These are phyloP conservation scores for Eulithis prunata DNA, from an alignment of 2,888 invertebrate species.

Conservation along the genomic window DNA sequence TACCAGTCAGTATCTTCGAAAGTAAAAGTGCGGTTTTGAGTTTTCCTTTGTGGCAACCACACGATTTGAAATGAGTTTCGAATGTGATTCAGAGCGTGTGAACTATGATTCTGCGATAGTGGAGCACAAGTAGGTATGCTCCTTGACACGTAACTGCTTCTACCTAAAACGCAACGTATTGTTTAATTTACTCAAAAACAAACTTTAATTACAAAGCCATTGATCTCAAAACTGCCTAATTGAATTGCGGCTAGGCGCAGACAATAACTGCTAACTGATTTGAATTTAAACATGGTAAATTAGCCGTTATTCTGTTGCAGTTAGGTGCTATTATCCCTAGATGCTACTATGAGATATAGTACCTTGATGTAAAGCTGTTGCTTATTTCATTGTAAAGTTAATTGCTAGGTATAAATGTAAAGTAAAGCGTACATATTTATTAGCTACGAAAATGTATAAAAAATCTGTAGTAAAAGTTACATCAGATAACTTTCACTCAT, in stretches of 20 bases:
- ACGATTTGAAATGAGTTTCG: slow-evolving; percentile 43
- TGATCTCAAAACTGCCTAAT: slow-evolving; percentile 7
- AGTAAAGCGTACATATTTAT: slow-evolving; percentile 31
- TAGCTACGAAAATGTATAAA: slow-evolving; percentile 2
- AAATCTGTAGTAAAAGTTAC: not conserved
- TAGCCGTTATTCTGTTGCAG: not conserved
- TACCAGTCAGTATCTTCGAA: slow-evolving; percentile 40
- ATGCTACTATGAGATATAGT: slow-evolving; percentile 1
- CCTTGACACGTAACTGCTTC: slow-evolving; percentile 36
- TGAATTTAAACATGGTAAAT: slow-evolving; percentile 1
- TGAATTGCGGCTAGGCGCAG: not conserved
- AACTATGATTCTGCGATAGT: slow-evolving; percentile 52
- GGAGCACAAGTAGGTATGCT: slow-evolving; percentile 27
- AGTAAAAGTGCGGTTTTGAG: slow-evolving; percentile 53
- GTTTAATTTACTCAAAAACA: not conserved
- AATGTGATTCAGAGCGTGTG: slow-evolving; percentile 70
- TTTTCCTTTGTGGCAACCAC: slow-evolving; percentile 52
- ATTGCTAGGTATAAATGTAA: slow-evolving; percentile 16
- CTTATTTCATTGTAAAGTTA: slow-evolving; percentile 33
- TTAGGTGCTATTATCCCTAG: slow-evolving; percentile 4
- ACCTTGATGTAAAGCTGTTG: slow-evolving; percentile 24
- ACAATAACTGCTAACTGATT: not conserved
- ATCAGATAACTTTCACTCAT: slow-evolving; percentile 6
- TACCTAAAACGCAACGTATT: slow-evolving; percentile 16
- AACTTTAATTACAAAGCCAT: not conserved